Evolutionary conservation across 2,113 vertebrate genomes (phyloP).

Genomic region (Mugil cephalus): DNA sequence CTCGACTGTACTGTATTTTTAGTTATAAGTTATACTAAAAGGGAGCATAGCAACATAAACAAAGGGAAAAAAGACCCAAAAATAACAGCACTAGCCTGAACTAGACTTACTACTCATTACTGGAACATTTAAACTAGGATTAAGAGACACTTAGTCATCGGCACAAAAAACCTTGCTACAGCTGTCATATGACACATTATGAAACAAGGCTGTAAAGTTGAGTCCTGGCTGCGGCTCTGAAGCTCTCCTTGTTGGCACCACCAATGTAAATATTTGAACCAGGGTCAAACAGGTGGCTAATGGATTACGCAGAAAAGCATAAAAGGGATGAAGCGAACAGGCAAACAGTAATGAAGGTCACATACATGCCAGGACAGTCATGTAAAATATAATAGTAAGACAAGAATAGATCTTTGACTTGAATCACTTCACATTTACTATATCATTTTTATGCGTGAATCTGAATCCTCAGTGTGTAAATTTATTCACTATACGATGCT

Average conservation of each 20-base stretch:
- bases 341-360: constrained; percentile 7
- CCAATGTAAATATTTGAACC: constrained; percentile 82
- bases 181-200: background rate
- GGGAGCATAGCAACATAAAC: background rate
- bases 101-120: constrained; percentile 3
- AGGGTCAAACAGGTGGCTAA: constrained; percentile 51
- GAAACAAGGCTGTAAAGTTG: background rate
- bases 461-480: no score
- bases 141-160: background rate
- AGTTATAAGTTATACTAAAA: background rate
- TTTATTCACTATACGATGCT: no score
- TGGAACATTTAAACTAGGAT: background rate
- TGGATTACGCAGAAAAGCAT: constrained; percentile 38
- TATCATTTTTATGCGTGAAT: background rate
- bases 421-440: background rate
- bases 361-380: background rate
- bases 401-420: background rate
- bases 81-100: constrained; percentile 2
- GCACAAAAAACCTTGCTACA: background rate
- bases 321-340: constrained; percentile 17
- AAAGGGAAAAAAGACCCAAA: no score
- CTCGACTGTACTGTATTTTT: background rate
- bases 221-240: background rate
- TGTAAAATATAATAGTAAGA: background rate
- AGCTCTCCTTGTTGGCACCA: constrained; percentile 41